These are phyloP conservation scores for Drosophila kambysellisi DNA, from an alignment of 2,888 invertebrate species.

Conservation along the genomic window DNA sequence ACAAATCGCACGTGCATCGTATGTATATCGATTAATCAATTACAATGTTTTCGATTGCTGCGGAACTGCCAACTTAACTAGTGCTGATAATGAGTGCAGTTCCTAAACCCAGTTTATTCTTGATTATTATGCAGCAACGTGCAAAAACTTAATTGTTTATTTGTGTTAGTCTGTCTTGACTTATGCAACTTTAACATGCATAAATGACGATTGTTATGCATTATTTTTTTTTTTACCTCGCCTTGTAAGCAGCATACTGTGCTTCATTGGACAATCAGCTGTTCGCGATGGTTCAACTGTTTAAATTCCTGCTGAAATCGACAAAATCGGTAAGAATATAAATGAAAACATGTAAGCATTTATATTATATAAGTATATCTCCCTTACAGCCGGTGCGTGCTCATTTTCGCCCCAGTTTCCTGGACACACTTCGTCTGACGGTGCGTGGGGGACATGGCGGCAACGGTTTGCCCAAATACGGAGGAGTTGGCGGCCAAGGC, in stretches of 20 bases:
- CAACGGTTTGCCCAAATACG: constrained; percentile 90
- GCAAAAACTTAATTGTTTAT: not conserved
- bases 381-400: constrained; percentile 68
- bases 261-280: constrained; percentile 23
- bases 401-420: constrained; percentile 86
- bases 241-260: constrained; percentile 14
- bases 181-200: not conserved
- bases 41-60: constrained; percentile 4
- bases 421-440: constrained; percentile 92
- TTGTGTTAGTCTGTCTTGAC: not conserved
- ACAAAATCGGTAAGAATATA: constrained; percentile 69
- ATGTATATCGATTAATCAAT: constrained; percentile 26
- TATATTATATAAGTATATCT: not conserved
- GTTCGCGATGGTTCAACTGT: constrained; percentile 80
- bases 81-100: not conserved
- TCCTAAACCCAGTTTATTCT: not conserved
- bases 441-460: constrained; percentile 94
- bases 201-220: not conserved
- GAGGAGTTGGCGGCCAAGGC: constrained; percentile 96
- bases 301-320: constrained; percentile 76
- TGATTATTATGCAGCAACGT: not conserved
- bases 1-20: constrained; percentile 60
- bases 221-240: not conserved
- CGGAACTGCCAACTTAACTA: not conserved
- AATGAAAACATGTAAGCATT: not conserved